Evolutionary conservation across 1,140 invertebrate species (phyloP), one percentile per base, ranked within the genome.

Genomic region (Tetragnatha versicolor): DNA sequence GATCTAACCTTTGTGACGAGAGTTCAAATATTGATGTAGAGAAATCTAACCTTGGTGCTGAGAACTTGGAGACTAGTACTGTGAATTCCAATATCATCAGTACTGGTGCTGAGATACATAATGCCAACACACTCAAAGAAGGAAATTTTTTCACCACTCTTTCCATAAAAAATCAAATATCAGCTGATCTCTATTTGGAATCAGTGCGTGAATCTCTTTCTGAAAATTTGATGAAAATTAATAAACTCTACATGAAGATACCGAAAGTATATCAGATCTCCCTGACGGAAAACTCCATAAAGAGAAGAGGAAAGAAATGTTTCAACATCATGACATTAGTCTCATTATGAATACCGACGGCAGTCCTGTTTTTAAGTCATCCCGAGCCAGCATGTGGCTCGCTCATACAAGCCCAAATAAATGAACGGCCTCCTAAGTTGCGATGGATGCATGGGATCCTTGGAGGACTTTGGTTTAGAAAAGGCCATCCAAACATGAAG

Each of bases 361-460:
- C n/a, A n/a, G n/a, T n/a, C n/a, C n/a, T n/a, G n/a, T n/a, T n/a
- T n/a, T n/a, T n/a, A n/a, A n/a, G n/a, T n/a, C n/a, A n/a, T n/a
- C n/a, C n/a, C n/a, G n/a, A n/a, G n/a, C n/a, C n/a, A n/a, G n/a
- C 10, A 61, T 61, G 9, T 61, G 58, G 58, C 58, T 42, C 7
- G 39, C 39, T 35, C 12, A 29, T 61, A 4, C 33, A 31, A 14
- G 58, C 58, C 20, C 27, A 29, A 7, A 31, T 61, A 4, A 61
- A 61, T 61, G 58, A 61, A 35, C 33, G 25, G 7, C 58, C 58
- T 61, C 58, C 58, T 17, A 6, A 61, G 9, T 12, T 31, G 12
- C 25, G 58, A 35, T 61, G 27, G 27, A 31, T 14, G 12, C 27
- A 61, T 61, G 12, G 27, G 7, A 22, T 61, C 27, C 4, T n/a